Evolutionary conservation across 2,113 vertebrate species (phyloP).

Genomic region (Turnix velox): DNA sequence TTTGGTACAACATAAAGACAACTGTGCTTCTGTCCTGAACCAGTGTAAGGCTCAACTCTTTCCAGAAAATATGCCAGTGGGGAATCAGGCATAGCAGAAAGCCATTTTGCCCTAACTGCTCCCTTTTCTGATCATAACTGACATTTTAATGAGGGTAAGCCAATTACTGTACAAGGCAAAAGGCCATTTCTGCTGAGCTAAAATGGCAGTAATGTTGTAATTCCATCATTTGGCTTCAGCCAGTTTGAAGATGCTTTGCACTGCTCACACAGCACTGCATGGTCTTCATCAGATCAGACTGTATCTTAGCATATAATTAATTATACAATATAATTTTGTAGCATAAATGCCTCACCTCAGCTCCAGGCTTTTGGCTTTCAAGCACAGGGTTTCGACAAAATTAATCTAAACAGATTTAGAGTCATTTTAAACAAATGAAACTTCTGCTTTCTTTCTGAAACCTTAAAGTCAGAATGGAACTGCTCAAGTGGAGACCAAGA

Average conservation of each 20-base stretch:
- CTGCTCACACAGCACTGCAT: neutral
- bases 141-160: neutral
- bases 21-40: neutral
- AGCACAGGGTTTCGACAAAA: neutral
- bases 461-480: neutral
- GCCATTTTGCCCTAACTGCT: neutral
- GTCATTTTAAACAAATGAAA: neutral
- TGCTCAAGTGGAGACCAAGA: neutral
- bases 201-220: neutral
- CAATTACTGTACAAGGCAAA: neutral
- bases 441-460: neutral
- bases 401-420: neutral
- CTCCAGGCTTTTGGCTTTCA: neutral
- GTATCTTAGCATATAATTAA: neutral
- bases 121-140: neutral
- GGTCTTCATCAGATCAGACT: neutral
- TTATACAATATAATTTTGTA: neutral
- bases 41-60: neutral
- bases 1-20: neutral
- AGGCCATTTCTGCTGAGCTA: neutral
- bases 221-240: neutral
- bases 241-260: neutral
- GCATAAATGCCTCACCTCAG: neutral
- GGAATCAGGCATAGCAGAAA: neutral
- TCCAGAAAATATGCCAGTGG: neutral